These are phyloP conservation scores for Drosophila sp. DNA, from an alignment of 1,140 invertebrate genomes.

Conservation along the genomic window DNA sequence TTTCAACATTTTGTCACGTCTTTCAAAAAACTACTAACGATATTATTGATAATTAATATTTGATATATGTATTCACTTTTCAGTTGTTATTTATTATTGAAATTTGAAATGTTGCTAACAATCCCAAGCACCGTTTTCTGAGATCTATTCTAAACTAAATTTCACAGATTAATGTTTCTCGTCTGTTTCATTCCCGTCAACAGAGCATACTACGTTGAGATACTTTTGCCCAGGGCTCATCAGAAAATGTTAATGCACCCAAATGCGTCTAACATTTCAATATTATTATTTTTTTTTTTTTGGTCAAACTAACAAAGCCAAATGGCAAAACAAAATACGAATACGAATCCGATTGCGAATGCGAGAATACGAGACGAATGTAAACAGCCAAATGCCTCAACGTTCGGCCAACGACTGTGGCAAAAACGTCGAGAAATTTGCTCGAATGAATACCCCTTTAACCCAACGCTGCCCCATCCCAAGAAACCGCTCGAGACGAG, in stretches of 20 bases:
- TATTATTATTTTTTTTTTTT: conserved; percentile 12
- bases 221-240: conserved; percentile 30
- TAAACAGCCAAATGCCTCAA: conserved; percentile 58
- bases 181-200: neutral
- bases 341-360: conserved; percentile 1
- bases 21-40: neutral
- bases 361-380: neutral
- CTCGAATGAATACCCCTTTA: conserved; percentile 40
- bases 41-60: neutral
- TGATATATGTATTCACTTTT: neutral
- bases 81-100: neutral
- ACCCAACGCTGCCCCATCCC: conserved; percentile 6
- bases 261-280: too few species aligned
- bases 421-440: conserved; percentile 62
- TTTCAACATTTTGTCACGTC: conserved; percentile 69
- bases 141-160: conserved; percentile 13
- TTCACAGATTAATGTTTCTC: neutral
- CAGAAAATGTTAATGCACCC: too few species aligned
- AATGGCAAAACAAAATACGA: conserved; percentile 5
- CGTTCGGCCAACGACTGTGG: conserved; percentile 67
- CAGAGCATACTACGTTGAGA: conserved; percentile 30
- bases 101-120: neutral
- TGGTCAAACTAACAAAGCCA: conserved; percentile 8
- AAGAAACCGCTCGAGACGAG: conserved; percentile 51
- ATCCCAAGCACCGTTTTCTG: neutral